Base-by-base conservation (phyloP, 1,140 invertebrate species). In the Diachasma alloeum region DNA sequence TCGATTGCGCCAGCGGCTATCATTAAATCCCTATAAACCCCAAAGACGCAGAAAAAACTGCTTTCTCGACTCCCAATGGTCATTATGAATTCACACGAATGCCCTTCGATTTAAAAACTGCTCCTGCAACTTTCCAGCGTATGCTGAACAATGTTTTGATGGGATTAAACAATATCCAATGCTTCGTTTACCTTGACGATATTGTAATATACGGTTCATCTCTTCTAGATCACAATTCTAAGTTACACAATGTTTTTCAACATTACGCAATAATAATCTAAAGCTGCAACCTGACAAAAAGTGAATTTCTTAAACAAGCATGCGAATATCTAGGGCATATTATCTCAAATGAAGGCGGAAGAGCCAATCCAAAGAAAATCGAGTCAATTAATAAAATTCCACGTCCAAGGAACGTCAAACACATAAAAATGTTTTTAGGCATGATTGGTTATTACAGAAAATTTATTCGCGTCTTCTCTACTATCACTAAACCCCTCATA, bases 381-480 rank as follows among this genome's bases (percentile, higher is more conserved):
- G 24, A 26, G 9, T 17, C 59, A 26, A 31, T 63, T 31, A 24
- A 22, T 6, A 31, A 63, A 2, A 15, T 63, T 15, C 59, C 59
- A 24, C 59, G 24, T 11, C 59, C 59, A 0, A 63, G 4, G 8
- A 63, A 31, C 8, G 59, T 26, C 19, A 63, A 63, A 31, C 22
- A 63, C 10, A 31, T 63, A 4, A 63, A 31, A 63, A 24, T 15
- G 8, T 63, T 63, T 11, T 11, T 63, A 15, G 59, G 59, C 3
- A 26, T 63, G 24, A 63, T 31, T 15, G 59, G 59, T 3, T 63
- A 63, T 22, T 63, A 83, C 63, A 46, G 48, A 19, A 56, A 56
- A 19, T 56, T 56, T 15, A 56, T 56, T 19, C 48, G 10, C 1
- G 24, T 31, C 11, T 63, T 26, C 10, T 24, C 24, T 26, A 63